These are phyloP conservation scores for Xenentodon cancila DNA, from an alignment of 2,797 vertebrate species.

Conservation along the genomic window DNA sequence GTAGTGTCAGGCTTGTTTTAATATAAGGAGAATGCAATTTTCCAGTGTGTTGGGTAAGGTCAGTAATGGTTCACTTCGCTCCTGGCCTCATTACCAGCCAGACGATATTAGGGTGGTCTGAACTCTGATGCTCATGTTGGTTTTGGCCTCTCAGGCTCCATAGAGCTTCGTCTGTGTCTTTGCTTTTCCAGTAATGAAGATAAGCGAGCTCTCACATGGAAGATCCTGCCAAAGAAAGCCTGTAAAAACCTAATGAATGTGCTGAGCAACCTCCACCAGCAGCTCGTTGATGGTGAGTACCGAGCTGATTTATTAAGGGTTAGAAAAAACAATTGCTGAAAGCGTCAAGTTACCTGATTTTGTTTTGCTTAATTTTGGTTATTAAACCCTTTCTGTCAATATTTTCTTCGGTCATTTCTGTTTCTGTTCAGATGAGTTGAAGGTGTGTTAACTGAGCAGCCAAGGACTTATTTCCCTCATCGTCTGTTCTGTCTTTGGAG, in stretches of 20 bases:
- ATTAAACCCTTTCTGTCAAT: background rate
- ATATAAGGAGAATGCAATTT: conserved; percentile 30
- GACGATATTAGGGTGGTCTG: conserved; percentile 42
- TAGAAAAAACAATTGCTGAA: background rate
- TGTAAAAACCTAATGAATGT: conserved; percentile 98
- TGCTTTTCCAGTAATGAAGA: conserved; percentile 88
- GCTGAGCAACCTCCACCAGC: conserved; percentile 90
- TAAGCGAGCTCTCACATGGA: conserved; percentile 93
- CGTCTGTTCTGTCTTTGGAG: background rate
- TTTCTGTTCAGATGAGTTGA: background rate
- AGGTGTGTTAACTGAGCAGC: background rate
- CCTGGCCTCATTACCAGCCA: conserved; percentile 28
- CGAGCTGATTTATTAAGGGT: background rate
- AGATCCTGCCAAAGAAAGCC: conserved; percentile 97
- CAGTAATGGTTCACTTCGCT: conserved; percentile 29
- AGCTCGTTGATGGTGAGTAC: conserved; percentile 91
- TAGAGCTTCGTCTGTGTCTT: conserved; percentile 32
- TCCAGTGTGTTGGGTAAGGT: conserved; percentile 23
- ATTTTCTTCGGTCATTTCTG: background rate
- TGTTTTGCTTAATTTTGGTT: conserved; percentile 1
- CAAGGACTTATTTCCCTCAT: background rate
- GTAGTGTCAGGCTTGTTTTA: conserved; percentile 36
- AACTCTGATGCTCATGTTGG: conserved; percentile 12
- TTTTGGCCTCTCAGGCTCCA: background rate
- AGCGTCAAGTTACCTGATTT: conserved; percentile 4